phyloP scores from a whole-genome alignment of 2,113 vertebrate species.

The Cheirogaleus medius region DNA sequence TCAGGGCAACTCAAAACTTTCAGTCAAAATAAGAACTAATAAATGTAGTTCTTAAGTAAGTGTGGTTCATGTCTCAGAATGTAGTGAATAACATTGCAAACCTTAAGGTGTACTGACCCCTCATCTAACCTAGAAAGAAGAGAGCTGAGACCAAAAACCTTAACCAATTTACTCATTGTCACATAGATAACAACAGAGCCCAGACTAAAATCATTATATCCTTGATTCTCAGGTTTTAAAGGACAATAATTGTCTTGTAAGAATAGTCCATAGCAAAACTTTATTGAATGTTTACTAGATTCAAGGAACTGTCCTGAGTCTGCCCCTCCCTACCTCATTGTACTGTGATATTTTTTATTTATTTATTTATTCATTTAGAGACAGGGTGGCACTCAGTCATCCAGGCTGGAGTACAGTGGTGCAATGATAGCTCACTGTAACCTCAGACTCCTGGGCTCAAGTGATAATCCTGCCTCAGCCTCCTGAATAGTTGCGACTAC shows the following conservation, averaged over 20 bases:
- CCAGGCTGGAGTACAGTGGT: no score
- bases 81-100: not conserved
- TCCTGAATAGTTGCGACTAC: no score
- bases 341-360: not conserved
- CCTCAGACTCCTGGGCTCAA: no score
- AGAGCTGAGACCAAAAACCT: not conserved
- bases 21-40: not conserved
- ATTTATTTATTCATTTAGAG: no score
- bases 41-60: not conserved
- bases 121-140: not conserved
- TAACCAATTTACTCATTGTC: not conserved
- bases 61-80: not conserved
- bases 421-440: no score
- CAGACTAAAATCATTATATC: not conserved
- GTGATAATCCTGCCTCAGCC: no score
- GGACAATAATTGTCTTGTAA: not conserved
- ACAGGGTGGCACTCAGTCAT: no score
- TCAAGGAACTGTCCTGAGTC: not conserved
- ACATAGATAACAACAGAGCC: not conserved
- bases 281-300: not conserved
- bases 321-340: not conserved
- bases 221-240: not conserved
- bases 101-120: not conserved
- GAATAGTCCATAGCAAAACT: not conserved
- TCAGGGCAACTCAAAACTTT: not conserved